Evolutionary conservation across 2,797 vertebrate species (phyloP).

Genomic region (Lithobates pipiens): DNA sequence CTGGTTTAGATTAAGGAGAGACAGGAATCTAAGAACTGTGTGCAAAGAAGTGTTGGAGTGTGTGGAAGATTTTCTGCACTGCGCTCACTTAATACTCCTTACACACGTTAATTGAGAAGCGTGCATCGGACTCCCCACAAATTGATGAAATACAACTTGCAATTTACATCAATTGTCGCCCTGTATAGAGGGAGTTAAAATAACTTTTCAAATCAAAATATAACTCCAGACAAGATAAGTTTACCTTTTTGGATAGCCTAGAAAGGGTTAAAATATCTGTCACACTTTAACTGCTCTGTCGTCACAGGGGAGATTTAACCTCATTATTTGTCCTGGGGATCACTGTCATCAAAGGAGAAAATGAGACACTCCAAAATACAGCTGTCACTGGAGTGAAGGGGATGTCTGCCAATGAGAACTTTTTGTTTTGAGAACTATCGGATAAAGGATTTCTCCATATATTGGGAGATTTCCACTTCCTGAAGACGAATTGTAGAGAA

Average conservation of each 20-base stretch:
- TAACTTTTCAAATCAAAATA: neutral
- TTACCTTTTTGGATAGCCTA: neutral
- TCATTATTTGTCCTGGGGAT: too few species aligned
- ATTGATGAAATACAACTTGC: neutral
- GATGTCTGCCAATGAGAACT: too few species aligned
- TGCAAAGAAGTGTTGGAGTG: conserved; percentile 51
- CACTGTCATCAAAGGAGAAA: too few species aligned
- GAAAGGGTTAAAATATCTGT: too few species aligned
- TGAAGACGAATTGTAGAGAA: too few species aligned
- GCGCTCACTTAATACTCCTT: conserved; percentile 19
- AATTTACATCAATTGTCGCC: neutral
- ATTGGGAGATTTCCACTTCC: too few species aligned
- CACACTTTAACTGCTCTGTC: too few species aligned
- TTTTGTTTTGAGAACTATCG: too few species aligned
- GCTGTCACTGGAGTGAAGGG: too few species aligned
- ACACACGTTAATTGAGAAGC: conserved; percentile 27
- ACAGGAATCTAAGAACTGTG: conserved; percentile 65
- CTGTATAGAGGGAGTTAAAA: neutral
- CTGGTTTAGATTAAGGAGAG: conserved; percentile 68
- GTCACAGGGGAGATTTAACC: too few species aligned
- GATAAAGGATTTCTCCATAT: too few species aligned
- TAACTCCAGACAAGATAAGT: neutral
- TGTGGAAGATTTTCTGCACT: conserved; percentile 47
- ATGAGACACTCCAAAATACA: too few species aligned
- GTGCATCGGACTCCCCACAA: neutral